Conservation (phyloP, 2,113 vertebrate species). For the Manacus vitellinus region DNA sequence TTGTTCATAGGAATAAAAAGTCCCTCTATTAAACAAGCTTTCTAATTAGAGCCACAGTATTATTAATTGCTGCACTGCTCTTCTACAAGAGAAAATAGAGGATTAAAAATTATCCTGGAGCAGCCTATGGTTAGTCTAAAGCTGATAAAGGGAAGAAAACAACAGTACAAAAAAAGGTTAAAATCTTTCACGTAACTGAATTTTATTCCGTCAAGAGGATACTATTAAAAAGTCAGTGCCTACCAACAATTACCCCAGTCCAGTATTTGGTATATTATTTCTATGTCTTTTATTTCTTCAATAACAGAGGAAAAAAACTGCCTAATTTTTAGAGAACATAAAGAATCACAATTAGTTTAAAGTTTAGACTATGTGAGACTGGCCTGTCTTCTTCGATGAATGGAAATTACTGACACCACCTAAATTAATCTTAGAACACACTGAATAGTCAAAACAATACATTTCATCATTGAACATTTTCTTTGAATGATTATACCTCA, state of each 20-base stretch:
- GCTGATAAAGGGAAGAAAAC: slow-evolving; percentile 8
- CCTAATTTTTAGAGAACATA: not conserved
- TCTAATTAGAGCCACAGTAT: slow-evolving; percentile 33
- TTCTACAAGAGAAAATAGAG: not conserved
- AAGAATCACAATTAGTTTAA: not conserved
- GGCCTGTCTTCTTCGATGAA: not conserved
- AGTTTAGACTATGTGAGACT: not conserved
- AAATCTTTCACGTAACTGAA: not conserved
- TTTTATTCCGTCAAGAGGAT: not conserved
- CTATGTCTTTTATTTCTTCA: not conserved
- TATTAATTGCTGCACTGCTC: slow-evolving; percentile 26
- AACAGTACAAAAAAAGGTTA: not conserved
- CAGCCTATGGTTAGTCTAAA: not conserved
- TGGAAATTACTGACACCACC: not conserved
- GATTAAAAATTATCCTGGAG: slow-evolving; percentile 37
- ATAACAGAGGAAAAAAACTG: not conserved
- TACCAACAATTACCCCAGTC: not conserved
- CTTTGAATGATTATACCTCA: not conserved
- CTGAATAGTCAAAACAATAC: not conserved
- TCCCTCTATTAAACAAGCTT: slow-evolving; percentile 28
- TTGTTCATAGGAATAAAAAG: slow-evolving; percentile 35
- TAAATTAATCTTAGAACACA: not conserved
- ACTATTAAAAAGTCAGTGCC: not conserved
- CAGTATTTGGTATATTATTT: not conserved
- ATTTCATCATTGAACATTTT: not conserved